A percentile compares a stretch with the other conserved stretches of the same genome.
Conservation (phyloP, 92 coral and sea anemone species). For the Metridium senile region DNA sequence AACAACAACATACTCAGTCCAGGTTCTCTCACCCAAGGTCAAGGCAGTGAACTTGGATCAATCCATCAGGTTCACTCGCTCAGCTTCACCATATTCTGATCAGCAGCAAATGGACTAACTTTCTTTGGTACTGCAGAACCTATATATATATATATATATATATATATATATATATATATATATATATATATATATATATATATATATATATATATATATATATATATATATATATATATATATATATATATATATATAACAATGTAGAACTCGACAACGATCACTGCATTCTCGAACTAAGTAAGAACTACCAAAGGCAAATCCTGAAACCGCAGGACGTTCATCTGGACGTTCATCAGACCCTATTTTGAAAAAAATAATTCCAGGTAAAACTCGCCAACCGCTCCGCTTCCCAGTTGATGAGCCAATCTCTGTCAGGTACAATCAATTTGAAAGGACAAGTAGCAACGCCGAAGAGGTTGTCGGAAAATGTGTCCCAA, state of each 20-base stretch:
- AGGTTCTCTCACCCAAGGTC: constrained; percentile 8
- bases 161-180: no score
- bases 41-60: constrained; percentile 24
- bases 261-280: constrained; percentile 28
- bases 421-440: neutral
- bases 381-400: constrained; percentile 24
- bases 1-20: constrained; percentile 29
- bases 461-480: constrained; percentile 9
- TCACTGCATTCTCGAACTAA: constrained; percentile 5
- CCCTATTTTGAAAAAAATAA: neutral
- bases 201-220: no score
- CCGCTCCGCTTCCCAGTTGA: constrained; percentile 1
- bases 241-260: no score
- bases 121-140: constrained; percentile 11
- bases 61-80: neutral
- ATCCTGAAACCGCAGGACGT: constrained; percentile 12
- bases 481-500: constrained; percentile 6
- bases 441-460: constrained; percentile 3
- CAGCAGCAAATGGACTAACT: constrained; percentile 27
- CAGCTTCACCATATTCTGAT: constrained; percentile 30
- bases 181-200: no score
- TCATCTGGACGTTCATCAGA: constrained; percentile 14
- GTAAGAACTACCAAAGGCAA: constrained; percentile 6
- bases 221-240: no score
- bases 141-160: no score